Evolutionary conservation across 2,888 invertebrate species (phyloP).

Genomic region (Idaea straminata): DNA sequence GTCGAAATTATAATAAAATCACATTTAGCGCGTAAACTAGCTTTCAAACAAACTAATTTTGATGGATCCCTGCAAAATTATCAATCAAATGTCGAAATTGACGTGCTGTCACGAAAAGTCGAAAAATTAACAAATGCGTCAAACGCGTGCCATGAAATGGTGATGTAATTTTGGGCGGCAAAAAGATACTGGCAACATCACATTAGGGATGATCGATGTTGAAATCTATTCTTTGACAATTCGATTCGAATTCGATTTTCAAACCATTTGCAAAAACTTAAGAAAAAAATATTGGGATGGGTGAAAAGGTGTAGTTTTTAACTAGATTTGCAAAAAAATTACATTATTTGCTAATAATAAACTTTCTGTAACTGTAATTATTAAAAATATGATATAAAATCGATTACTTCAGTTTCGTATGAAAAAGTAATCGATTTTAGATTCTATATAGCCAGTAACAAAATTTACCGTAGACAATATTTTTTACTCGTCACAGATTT

Average conservation of each 20-base stretch:
- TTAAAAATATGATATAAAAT: background rate
- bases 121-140: slow-evolving; percentile 68
- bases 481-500: background rate
- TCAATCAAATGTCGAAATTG: slow-evolving; percentile 81
- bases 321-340: background rate
- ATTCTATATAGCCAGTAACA: slow-evolving; percentile 2
- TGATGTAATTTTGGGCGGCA: slow-evolving; percentile 67
- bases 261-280: background rate
- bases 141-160: slow-evolving; percentile 76
- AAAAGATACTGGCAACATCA: slow-evolving; percentile 54
- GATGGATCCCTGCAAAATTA: slow-evolving; percentile 78
- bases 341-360: background rate
- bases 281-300: background rate
- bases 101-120: slow-evolving; percentile 80
- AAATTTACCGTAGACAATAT: background rate
- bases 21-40: slow-evolving; percentile 76
- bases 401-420: background rate
- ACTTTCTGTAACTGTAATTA: background rate
- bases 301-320: background rate
- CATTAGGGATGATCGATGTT: slow-evolving; percentile 8
- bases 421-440: background rate
- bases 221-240: slow-evolving; percentile 12
- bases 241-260: background rate
- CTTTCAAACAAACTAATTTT: slow-evolving; percentile 79
- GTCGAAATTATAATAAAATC: slow-evolving; percentile 57